Conservation (phyloP, 64 coral and sea anemone genomes). For the Porites lutea region DNA sequence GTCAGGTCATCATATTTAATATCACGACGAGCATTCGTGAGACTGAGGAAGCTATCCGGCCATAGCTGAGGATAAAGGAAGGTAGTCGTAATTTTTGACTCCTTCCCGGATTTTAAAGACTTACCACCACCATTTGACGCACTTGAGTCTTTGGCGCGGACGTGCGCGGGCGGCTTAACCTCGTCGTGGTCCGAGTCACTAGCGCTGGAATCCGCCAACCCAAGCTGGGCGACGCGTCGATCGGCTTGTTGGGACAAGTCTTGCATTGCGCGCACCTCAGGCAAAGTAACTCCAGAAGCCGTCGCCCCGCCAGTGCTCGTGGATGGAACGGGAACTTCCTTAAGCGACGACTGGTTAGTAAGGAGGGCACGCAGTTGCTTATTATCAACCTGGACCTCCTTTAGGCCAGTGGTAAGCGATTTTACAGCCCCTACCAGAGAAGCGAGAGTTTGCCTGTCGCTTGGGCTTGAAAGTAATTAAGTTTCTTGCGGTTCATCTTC, state of each 20-base stretch:
- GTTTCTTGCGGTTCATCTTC: background rate
- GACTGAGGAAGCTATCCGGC: conserved; percentile 49
- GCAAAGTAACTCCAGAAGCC: background rate
- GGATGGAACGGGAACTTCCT: background rate
- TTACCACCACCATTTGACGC: conserved; percentile 22
- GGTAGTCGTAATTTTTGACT: conserved; percentile 39
- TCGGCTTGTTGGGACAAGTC: background rate
- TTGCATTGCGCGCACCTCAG: conserved; percentile 33
- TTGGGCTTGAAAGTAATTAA: too few relatives aligned
- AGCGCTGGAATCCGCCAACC: background rate
- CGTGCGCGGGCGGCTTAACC: background rate
- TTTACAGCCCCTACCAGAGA: conserved; percentile 17
- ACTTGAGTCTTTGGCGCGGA: background rate
- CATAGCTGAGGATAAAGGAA: conserved; percentile 55
- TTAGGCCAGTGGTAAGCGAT: conserved; percentile 7
- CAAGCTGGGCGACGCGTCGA: conserved; percentile 7
- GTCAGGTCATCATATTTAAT: conserved; percentile 47
- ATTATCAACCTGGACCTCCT: conserved; percentile 3
- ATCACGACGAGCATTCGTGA: conserved; percentile 38
- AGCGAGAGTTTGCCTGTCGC: too few relatives aligned
- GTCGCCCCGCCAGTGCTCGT: background rate
- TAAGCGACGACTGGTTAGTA: background rate
- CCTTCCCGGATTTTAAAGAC: conserved; percentile 64
- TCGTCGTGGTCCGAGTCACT: background rate
- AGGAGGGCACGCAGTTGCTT: conserved; percentile 21